Evolutionary conservation across 2,888 invertebrate species (phyloP).

Genomic region (Macrostomum cliftonense): DNA sequence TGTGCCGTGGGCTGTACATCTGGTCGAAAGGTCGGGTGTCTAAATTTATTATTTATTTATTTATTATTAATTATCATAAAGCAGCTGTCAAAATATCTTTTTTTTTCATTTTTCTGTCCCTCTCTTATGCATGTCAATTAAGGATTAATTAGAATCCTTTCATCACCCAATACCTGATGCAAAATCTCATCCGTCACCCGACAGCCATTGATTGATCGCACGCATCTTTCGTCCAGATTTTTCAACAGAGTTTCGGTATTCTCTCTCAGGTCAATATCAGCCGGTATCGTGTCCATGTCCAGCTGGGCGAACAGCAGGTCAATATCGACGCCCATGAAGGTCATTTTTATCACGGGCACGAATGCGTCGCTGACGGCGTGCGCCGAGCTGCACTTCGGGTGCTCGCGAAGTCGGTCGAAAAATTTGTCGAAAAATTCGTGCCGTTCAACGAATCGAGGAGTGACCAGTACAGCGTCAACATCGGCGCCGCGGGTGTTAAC

Average conservation of each 20-base stretch:
- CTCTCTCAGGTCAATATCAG: slow-evolving; percentile 66
- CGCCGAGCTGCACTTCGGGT: slow-evolving; percentile 53
- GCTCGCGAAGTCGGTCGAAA: slow-evolving; percentile 66
- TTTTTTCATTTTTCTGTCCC: no score
- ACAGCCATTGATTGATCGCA: slow-evolving; percentile 69
- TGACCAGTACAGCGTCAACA: slow-evolving; percentile 93
- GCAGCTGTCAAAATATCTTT: no score
- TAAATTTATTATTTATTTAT: no score
- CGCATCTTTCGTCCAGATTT: slow-evolving; percentile 65
- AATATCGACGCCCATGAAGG: slow-evolving; percentile 72
- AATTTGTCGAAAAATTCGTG: slow-evolving; percentile 87
- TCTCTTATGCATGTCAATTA: no score
- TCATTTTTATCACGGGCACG: slow-evolving; percentile 97
- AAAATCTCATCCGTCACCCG: slow-evolving; percentile 95
- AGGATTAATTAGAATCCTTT: no score
- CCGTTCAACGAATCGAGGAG: slow-evolving; percentile 79
- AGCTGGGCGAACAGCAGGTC: slow-evolving; percentile 90
- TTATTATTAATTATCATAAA: no score
- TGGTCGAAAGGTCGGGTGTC: no score
- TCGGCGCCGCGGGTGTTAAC: slow-evolving; percentile 78
- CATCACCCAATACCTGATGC: slow-evolving; percentile 49
- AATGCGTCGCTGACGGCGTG: slow-evolving; percentile 90
- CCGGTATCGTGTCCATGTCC: slow-evolving; percentile 86
- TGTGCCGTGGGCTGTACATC: no score
- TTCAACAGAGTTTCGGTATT: slow-evolving; percentile 58